Percentiles rank a stretch among this genome's conserved stretches.
These are phyloP conservation scores for Urosaurus nigricauda DNA, from an alignment of 2,797 vertebrate genomes.

Conservation along the genomic window DNA sequence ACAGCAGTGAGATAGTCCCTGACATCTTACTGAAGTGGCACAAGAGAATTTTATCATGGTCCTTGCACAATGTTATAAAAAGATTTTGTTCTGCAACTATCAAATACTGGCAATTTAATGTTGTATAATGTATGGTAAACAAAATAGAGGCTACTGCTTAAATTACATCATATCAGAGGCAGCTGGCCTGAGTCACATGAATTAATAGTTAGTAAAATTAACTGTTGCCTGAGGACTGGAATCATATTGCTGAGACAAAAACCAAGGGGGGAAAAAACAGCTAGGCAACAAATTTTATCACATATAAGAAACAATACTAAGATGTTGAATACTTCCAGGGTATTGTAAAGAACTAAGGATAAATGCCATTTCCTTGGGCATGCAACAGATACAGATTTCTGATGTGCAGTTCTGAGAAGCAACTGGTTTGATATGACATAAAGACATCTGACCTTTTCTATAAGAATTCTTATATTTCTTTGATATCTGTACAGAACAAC, in stretches of 20 bases:
- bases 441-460: slow-evolving; percentile 45
- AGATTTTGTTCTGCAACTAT: not conserved
- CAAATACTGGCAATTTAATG: not conserved
- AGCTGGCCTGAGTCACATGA: not conserved
- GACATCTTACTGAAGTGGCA: too few species aligned
- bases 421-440: slow-evolving; percentile 41
- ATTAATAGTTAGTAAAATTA: not conserved
- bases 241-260: not conserved
- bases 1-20: too few species aligned
- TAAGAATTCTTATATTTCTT: not conserved
- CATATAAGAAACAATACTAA: not conserved
- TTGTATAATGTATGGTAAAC: too few species aligned
- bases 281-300: not conserved
- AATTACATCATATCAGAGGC: not conserved
- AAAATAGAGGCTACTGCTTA: not conserved
- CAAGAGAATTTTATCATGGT: not conserved
- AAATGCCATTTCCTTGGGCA: slow-evolving; percentile 36
- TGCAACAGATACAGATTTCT: slow-evolving; percentile 23
- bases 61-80: not conserved
- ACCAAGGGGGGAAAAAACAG: not conserved
- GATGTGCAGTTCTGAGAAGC: slow-evolving; percentile 45
- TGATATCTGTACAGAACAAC: not conserved
- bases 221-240: not conserved
- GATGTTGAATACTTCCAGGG: not conserved
- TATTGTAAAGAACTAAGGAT: slow-evolving; percentile 30